phyloP scores from a whole-genome alignment of 2,113 vertebrate genomes.

The Siniperca knerii region DNA sequence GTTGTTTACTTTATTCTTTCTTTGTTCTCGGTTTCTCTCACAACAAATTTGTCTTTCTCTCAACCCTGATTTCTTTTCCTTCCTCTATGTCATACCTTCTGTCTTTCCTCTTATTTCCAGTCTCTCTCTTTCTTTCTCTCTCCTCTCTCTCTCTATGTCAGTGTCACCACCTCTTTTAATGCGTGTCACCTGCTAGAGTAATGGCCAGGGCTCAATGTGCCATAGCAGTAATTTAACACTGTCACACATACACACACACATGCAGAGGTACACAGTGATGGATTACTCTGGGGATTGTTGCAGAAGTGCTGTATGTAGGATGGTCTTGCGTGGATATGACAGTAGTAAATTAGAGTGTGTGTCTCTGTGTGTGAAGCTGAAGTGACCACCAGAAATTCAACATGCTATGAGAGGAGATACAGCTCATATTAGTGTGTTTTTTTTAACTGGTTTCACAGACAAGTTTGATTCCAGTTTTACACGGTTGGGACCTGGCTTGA shows the following conservation, averaged over 20 bases:
- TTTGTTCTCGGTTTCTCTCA: neutral
- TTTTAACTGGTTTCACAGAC: slow-evolving; percentile 29
- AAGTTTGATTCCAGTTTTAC: slow-evolving; percentile 6
- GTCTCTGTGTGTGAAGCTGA: slow-evolving; percentile 32
- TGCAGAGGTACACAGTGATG: slow-evolving; percentile 60
- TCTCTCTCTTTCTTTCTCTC: slow-evolving; percentile 12
- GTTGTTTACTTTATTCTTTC: neutral
- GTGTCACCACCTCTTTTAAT: slow-evolving; percentile 79
- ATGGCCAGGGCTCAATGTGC: slow-evolving; percentile 76
- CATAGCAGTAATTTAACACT: slow-evolving; percentile 81
- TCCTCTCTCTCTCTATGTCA: slow-evolving; percentile 48
- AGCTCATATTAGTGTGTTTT: neutral
- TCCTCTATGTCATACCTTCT: neutral
- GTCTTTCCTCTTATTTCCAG: slow-evolving; percentile 11
- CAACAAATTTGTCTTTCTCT: neutral
- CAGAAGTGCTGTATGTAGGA: slow-evolving; percentile 68
- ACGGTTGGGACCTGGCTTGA: neutral
- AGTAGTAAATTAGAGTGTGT: slow-evolving; percentile 63
- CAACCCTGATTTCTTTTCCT: neutral
- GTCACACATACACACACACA: slow-evolving; percentile 56
- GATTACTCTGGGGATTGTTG: slow-evolving; percentile 69
- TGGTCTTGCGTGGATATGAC: slow-evolving; percentile 59
- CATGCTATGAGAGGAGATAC: slow-evolving; percentile 6
- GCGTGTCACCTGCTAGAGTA: slow-evolving; percentile 76
- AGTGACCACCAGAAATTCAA: slow-evolving; percentile 47